These are phyloP conservation scores for Lytechinus pictus DNA, from an alignment of 35 echinoderm and acorn worm genomes.

Conservation along the genomic window DNA sequence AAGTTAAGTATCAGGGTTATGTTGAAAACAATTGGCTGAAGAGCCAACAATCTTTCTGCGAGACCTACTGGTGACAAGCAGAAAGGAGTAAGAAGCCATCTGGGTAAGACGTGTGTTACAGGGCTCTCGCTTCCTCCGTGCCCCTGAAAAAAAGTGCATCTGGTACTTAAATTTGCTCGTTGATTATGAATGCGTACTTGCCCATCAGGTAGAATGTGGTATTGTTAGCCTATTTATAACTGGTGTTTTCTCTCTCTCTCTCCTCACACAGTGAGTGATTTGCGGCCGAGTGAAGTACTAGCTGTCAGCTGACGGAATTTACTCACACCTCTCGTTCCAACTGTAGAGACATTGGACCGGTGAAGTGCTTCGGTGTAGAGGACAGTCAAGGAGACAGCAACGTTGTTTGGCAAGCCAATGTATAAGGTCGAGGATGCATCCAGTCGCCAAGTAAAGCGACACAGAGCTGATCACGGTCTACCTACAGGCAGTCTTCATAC, in stretches of 20 bases:
- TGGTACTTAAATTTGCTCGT: slow-evolving; percentile 43
- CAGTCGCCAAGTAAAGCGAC: slow-evolving; percentile 72
- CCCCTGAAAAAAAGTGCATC: slow-evolving; percentile 50
- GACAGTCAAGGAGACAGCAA: slow-evolving; percentile 9
- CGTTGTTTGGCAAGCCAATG: slow-evolving; percentile 52
- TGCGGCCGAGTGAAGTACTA: background rate
- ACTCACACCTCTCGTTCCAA: slow-evolving; percentile 34
- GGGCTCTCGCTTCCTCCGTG: slow-evolving; percentile 28
- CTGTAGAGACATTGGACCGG: background rate
- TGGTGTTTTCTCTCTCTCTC: slow-evolving; percentile 30
- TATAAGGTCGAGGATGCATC: slow-evolving; percentile 68
- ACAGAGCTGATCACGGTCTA: slow-evolving; percentile 73
- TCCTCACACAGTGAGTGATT: slow-evolving; percentile 41
- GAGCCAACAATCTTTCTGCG: slow-evolving; percentile 18
- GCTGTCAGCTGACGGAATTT: slow-evolving; percentile 44
- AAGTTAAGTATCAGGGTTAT: slow-evolving; percentile 39
- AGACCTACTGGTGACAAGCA: slow-evolving; percentile 42
- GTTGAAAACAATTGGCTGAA: slow-evolving; percentile 49
- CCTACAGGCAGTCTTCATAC: slow-evolving; percentile 58
- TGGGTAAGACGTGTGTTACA: slow-evolving; percentile 32
- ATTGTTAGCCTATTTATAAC: slow-evolving; percentile 48
- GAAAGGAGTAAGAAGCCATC: slow-evolving; percentile 51
- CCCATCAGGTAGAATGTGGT: slow-evolving; percentile 18
- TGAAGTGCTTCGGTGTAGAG: background rate
- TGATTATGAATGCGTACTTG: slow-evolving; percentile 45